These are phyloP conservation scores for Drymodes brunneopygia DNA, from an alignment of 2,113 vertebrate species.

Conservation along the genomic window DNA sequence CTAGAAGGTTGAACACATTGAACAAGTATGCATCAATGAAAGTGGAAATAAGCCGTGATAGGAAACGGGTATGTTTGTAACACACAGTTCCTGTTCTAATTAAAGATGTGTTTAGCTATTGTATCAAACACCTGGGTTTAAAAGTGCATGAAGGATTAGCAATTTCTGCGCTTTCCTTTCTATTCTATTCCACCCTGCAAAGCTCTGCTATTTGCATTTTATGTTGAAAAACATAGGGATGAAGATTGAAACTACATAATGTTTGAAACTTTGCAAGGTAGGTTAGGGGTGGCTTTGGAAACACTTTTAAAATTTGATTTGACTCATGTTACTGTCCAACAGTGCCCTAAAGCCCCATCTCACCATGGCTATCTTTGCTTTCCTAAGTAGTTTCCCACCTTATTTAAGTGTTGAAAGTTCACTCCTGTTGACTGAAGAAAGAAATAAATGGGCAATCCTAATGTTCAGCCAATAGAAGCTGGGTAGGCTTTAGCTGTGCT, in stretches of 20 bases:
- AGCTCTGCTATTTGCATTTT: not conserved
- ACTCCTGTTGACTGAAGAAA: not conserved
- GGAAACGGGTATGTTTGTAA: slow-evolving; percentile 72
- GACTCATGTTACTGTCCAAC: not conserved
- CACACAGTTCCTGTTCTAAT: not conserved
- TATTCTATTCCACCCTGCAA: not conserved
- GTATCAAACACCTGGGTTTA: not conserved
- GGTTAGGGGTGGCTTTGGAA: not conserved
- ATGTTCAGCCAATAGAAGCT: not conserved
- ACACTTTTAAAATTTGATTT: not conserved
- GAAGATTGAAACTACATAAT: not conserved
- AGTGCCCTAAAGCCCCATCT: not conserved
- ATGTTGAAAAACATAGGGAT: not conserved
- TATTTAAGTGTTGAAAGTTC: not conserved
- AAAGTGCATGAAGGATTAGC: not conserved
- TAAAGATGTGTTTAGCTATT: not conserved
- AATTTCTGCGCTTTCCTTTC: not conserved
- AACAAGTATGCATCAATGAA: slow-evolving; percentile 84
- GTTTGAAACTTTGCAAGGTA: not conserved
- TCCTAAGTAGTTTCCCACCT: not conserved
- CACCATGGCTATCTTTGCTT: not conserved
- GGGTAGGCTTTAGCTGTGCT: not conserved
- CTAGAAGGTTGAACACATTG: slow-evolving; percentile 81
- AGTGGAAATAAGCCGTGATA: slow-evolving; percentile 76
- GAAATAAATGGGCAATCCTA: not conserved